Conservation (phyloP, 2,113 vertebrate species). For the Egretta garzetta region DNA sequence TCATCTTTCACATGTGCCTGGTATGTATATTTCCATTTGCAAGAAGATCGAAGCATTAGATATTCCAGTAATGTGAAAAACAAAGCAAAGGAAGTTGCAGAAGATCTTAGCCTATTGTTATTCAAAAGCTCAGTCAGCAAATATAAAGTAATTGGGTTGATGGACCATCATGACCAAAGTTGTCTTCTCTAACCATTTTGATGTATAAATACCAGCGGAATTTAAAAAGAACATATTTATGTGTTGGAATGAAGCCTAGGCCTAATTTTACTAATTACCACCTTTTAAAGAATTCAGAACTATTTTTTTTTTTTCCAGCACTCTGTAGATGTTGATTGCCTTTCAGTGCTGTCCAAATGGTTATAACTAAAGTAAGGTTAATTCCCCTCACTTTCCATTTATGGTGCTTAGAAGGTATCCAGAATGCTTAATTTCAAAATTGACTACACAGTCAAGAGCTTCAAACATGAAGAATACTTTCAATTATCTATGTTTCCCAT, state of each 20-base stretch:
- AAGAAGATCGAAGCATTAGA: background rate
- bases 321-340: background rate
- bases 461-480: background rate
- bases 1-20: background rate
- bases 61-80: background rate
- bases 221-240: background rate
- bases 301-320: background rate
- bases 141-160: background rate
- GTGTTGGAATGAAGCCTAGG: background rate
- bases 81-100: background rate
- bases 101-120: background rate
- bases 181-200: background rate
- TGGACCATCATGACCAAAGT: background rate
- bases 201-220: background rate
- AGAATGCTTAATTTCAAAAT: background rate
- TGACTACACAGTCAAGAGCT: background rate
- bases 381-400: background rate
- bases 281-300: background rate
- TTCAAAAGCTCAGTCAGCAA: background rate
- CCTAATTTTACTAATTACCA: background rate
- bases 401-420: background rate
- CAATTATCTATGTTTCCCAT: background rate
- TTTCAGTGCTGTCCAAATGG: background rate
- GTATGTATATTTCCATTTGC: background rate
- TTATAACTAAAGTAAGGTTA: background rate